Base-by-base conservation (phyloP, 2,888 invertebrate species). In the Pomacea canaliculata region DNA sequence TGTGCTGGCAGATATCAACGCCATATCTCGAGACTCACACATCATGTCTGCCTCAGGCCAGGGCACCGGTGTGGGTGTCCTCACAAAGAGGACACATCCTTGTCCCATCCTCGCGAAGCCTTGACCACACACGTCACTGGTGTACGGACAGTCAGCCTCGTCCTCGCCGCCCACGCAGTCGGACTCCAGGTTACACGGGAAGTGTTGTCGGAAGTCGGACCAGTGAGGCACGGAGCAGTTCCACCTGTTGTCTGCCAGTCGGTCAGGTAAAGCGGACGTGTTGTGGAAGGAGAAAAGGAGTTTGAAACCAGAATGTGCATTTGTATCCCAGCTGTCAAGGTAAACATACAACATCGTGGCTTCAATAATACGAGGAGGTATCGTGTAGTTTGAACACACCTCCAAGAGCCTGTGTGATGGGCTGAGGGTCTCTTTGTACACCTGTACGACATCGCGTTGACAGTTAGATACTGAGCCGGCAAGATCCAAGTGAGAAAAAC, bases 161-260 rank as follows among this genome's bases (percentile, higher is more conserved):
- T 71, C 71, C 48, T 71, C 60, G 37, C 71, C 71, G 13, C 7
- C 13, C 9, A 46, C 16, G 56, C 71, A 71, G 10, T 71, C 60
- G 13, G 8, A 9, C 18, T 37, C n/a, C 46, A 71, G 62, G 56
- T 71, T 71, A 48, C 71, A 71, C 7, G 60, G 71, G 19, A 71
- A 62, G 48, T 71, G 71, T 16, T 13, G 16, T 48, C 46, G 19
- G 48, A 71, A 71, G 71, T 62, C 71, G 10, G 60, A 1, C 60
- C 62, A 71, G 18, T 46, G 62, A 1, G 62, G 71, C 19, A 71
- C 71, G 46, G 71, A 71, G 19, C 71, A 71, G 71, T 71, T 71
- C 62, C 62, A 71, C 62, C 12, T 37, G 13, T 46, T n/a, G n/a
- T 48, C 71, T 16, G 62, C 7, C 1, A 60, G 46, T 13, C 12